A percentile compares a stretch with the other conserved stretches of the same genome.
These are phyloP conservation scores for Gymnobelideus leadbeateri DNA, from an alignment of 2,113 vertebrate species.

Conservation along the genomic window DNA sequence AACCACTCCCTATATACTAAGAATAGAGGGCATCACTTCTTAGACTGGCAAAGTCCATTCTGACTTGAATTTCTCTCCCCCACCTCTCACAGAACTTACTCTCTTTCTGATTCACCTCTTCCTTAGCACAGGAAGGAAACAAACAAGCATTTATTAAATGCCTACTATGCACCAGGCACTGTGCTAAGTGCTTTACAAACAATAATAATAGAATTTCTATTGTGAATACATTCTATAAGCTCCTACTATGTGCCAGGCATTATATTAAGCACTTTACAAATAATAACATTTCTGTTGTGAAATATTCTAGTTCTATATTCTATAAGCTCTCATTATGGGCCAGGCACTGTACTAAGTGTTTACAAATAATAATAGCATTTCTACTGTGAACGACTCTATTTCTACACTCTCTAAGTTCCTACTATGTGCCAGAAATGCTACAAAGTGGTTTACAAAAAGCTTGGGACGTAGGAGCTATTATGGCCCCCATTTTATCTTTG, in stretches of 20 bases:
- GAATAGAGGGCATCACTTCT: not conserved
- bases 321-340: not conserved
- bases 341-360: not conserved
- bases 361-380: not conserved
- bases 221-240: not conserved
- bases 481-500: not conserved
- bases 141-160: not conserved
- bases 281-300: not conserved
- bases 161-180: not conserved
- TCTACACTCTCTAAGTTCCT: not conserved
- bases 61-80: fast-evolving
- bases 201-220: not conserved
- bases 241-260: not conserved
- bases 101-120: constrained; percentile 36
- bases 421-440: not conserved
- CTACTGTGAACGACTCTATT: not conserved
- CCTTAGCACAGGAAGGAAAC: not conserved
- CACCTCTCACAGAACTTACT: fast-evolving
- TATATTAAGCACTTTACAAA: not conserved
- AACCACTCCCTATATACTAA: no score
- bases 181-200: not conserved
- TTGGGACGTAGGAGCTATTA: not conserved
- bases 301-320: not conserved
- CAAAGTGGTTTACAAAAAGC: not conserved
- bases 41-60: not conserved